A percentile compares a stretch with the other conserved stretches of the same genome.
phyloP scores from a whole-genome alignment of 2,888 invertebrate genomes.

The Mycogona germanica region DNA sequence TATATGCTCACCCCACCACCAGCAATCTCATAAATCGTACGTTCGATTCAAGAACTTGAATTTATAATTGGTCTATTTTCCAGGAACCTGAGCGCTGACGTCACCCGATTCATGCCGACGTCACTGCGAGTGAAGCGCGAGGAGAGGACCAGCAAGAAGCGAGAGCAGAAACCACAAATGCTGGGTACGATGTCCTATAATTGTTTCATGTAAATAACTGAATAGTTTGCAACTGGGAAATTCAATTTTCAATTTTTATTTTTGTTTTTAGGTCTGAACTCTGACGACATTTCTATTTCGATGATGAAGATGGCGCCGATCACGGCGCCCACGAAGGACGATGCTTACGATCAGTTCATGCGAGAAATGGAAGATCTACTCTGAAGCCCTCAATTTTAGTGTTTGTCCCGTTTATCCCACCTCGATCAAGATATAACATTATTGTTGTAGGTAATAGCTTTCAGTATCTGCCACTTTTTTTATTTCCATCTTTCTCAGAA shows the following conservation, averaged over 20 bases:
- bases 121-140: conserved; percentile 82
- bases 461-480: no score
- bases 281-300: conserved; percentile 26
- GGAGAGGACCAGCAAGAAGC: conserved; percentile 43
- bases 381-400: no score
- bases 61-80: conserved; percentile 18
- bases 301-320: conserved; percentile 28
- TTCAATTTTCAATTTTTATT: no score
- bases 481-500: no score
- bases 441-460: no score
- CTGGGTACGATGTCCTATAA: no score
- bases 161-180: conserved; percentile 7
- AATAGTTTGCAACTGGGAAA: no score
- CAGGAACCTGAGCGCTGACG: conserved; percentile 79
- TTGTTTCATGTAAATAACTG: no score
- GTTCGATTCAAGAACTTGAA: conserved; percentile 1
- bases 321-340: conserved; percentile 68
- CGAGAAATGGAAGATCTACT: conserved; percentile 92
- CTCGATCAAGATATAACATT: no score
- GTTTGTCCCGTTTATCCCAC: no score
- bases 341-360: conserved; percentile 98
- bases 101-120: conserved; percentile 89
- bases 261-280: conserved; percentile 27
- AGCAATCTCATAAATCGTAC: neutral
- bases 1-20: conserved; percentile 17